Conservation (phyloP, 2,113 vertebrate species). For the Vidua chalybeata region DNA sequence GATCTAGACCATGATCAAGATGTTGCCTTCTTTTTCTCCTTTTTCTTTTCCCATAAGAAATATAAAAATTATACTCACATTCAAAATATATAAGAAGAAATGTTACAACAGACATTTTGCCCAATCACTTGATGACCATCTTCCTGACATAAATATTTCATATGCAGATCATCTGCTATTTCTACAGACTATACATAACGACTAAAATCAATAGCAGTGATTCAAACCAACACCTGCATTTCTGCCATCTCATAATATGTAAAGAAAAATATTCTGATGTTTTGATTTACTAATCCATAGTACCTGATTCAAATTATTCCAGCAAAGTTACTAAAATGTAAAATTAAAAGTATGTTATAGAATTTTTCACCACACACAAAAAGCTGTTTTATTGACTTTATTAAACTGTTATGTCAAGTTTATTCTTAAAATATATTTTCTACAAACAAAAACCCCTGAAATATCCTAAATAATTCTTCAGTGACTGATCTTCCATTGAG, state of each 20-base stretch:
- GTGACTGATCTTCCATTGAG: neutral
- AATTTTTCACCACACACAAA: neutral
- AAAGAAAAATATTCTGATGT: neutral
- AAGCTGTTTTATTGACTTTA: neutral
- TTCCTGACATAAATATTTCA: neutral
- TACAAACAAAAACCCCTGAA: neutral
- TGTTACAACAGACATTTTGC: neutral
- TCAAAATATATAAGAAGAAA: neutral
- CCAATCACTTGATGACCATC: neutral
- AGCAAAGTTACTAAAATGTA: neutral
- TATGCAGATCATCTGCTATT: neutral
- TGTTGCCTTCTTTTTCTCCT: neutral
- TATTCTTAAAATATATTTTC: neutral
- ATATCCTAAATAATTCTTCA: neutral
- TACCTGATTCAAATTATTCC: neutral
- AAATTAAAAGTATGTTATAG: neutral
- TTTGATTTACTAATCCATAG: neutral
- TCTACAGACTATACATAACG: neutral
- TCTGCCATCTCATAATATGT: neutral
- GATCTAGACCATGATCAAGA: neutral
- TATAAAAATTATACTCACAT: neutral
- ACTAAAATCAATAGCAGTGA: neutral
- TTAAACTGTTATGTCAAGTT: neutral
- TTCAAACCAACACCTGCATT: neutral
- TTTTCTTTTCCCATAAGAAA: neutral